phyloP scores from a whole-genome alignment of 2,888 invertebrate species.

The Hesperia comma region DNA sequence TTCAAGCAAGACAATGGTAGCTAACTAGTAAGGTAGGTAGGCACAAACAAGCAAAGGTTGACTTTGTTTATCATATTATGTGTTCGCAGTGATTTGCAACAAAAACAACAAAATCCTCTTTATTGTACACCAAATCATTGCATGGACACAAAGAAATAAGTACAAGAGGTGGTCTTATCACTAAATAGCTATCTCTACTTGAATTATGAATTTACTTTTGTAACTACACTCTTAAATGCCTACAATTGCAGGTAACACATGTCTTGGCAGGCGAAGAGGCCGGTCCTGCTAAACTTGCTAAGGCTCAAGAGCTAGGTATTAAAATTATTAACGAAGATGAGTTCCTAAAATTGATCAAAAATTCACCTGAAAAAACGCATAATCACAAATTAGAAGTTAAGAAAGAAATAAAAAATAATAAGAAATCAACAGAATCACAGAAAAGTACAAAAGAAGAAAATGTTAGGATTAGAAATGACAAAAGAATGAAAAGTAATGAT shows the following conservation, averaged over 20 bases:
- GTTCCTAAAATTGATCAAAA: slow-evolving; percentile 89
- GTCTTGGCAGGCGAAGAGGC: slow-evolving; percentile 93
- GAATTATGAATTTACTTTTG: too few species aligned
- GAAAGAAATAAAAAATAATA: slow-evolving; percentile 40
- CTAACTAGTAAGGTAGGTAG: too few species aligned
- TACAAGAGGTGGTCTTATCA: too few species aligned
- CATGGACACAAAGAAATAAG: too few species aligned
- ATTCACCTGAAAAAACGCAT: slow-evolving; percentile 66
- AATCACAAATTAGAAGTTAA: slow-evolving; percentile 45
- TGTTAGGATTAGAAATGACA: slow-evolving; percentile 18
- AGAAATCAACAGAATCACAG: slow-evolving; percentile 17
- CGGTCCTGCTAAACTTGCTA: slow-evolving; percentile 92
- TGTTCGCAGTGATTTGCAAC: too few species aligned
- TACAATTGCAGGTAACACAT: slow-evolving; percentile 85
- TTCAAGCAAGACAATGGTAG: too few species aligned
- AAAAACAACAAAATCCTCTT: too few species aligned
- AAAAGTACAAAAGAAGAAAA: slow-evolving; percentile 40
- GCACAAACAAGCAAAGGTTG: too few species aligned
- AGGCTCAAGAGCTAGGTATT: slow-evolving; percentile 88
- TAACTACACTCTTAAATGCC: background rate
- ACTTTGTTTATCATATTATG: too few species aligned
- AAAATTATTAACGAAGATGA: slow-evolving; percentile 92
- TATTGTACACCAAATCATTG: too few species aligned
- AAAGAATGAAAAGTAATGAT: slow-evolving; percentile 10
- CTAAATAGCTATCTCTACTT: too few species aligned